Evolutionary conservation across 2,888 invertebrate genomes (phyloP), one percentile per base, ranked within the genome.

Genomic region (Drosophila niveifrons): DNA sequence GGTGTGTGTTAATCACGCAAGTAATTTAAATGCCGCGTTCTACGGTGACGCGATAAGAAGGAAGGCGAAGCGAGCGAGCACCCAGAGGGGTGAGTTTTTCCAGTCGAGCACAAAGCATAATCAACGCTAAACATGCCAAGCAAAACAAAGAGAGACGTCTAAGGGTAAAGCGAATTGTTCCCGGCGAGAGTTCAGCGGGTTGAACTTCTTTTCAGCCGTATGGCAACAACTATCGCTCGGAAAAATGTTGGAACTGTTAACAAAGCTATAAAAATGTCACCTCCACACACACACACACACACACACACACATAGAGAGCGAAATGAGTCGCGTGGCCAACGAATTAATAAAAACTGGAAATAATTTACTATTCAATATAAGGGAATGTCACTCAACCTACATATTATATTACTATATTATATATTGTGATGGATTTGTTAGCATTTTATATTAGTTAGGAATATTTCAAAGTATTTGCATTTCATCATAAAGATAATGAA

Each of bases 221-320:
- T 47, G 55, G 62, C 57, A 69, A 68, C 61, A 68, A 63, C 62
- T 59, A 69, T 55, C 48, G 50, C 57, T 36, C 31, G 15, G 23
- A 0, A 23, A 43, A 63, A 59, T 48, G 52, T 68, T 70, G 72
- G 61, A 70, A 72, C 89, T 88, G 87, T 90, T 90, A 90, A 88
- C 90, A 90, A 78, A 82, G 90, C 86, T 83, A 90, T 90, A 90
- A 90, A 90, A 90, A 81, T 90, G 90, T 90, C 90, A 88, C 89
- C 90, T 88, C 77, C 56, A 72, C 23, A 63, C 73, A 74, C 23
- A 23, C 23, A 23, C 23, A 4, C 23, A 23, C 4, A 6, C 23
- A 23, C 1, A 23, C 23, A 23, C 23, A 23, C 23, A 23, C 23
- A 23, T 6, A 23, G 6, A 3, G 23, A 80, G 80, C 46, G 56